A percentile compares a stretch with the other conserved stretches of the same genome.
These are phyloP conservation scores for Heliothis subflexa DNA, from an alignment of 1,140 invertebrate species.

Conservation along the genomic window DNA sequence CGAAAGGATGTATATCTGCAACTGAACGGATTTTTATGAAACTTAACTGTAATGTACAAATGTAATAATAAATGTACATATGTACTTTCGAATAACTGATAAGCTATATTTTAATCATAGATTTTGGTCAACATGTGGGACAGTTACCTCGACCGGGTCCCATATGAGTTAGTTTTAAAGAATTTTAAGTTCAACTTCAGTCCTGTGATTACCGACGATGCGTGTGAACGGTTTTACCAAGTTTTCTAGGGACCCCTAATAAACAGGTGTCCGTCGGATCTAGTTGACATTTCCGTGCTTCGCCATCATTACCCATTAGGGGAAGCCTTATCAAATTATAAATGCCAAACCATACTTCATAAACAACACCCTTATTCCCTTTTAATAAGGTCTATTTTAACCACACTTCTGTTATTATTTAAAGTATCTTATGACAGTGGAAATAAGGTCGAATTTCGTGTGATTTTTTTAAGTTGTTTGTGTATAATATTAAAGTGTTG, in stretches of 20 bases:
- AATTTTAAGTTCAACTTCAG: too few relatives aligned
- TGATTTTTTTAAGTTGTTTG: neutral
- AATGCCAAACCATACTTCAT: conserved; percentile 31
- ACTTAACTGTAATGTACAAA: too few relatives aligned
- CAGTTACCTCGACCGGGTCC: too few relatives aligned
- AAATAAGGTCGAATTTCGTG: conserved; percentile 24
- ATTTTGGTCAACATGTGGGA: too few relatives aligned
- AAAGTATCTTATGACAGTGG: neutral
- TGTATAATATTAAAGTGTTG: conserved; percentile 30
- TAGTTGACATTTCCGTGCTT: conserved; percentile 47
- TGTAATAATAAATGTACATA: too few relatives aligned
- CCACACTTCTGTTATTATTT: neutral
- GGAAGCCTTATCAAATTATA: conserved; percentile 39
- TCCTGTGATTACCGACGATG: too few relatives aligned
- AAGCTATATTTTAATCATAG: too few relatives aligned
- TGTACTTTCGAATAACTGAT: too few relatives aligned
- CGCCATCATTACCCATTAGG: conserved; percentile 39
- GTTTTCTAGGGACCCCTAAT: neutral
- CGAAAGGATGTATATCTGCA: too few relatives aligned
- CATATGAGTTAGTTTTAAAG: too few relatives aligned
- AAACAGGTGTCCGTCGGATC: conserved; percentile 37
- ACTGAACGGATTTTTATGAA: too few relatives aligned
- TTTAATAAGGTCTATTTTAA: conserved; percentile 23
- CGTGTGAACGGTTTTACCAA: neutral
- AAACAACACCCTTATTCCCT: conserved; percentile 5